phyloP scores from a whole-genome alignment of 2,113 vertebrate genomes.

The Ellobius talpinus region DNA sequence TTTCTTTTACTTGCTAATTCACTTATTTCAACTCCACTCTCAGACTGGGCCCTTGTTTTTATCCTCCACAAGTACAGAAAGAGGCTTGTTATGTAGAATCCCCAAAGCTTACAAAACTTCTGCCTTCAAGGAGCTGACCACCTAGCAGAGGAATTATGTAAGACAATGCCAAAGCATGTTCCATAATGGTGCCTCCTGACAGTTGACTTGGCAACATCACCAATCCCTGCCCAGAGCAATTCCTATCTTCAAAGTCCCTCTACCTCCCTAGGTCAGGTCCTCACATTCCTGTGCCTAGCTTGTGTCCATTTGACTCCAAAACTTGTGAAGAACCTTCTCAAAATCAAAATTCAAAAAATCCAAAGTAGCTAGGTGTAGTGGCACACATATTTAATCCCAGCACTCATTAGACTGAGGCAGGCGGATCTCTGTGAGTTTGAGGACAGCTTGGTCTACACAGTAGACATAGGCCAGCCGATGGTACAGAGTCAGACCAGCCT shows the following conservation, averaged over 20 bases:
- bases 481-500: background rate
- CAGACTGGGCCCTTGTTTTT: background rate
- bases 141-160: background rate
- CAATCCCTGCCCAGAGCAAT: background rate
- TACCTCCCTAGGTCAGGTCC: background rate
- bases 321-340: background rate
- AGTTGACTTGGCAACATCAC: background rate
- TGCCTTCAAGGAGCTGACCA: background rate
- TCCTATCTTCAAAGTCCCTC: background rate
- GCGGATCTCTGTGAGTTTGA: background rate
- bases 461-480: background rate
- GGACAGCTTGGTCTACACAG: background rate
- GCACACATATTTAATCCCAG: too few species aligned
- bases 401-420: too few species aligned
- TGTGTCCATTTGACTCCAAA: background rate
- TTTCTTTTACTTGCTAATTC: conserved; percentile 2
- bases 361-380: background rate
- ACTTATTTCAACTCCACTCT: background rate
- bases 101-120: background rate
- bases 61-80: background rate
- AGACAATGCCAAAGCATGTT: background rate
- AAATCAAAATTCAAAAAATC: background rate
- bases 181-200: background rate
- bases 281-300: background rate
- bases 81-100: background rate